Evolutionary conservation across 2,797 vertebrate species (phyloP), one percentile per base, ranked within the genome.

Genomic region (Poeciliopsis turneri): DNA sequence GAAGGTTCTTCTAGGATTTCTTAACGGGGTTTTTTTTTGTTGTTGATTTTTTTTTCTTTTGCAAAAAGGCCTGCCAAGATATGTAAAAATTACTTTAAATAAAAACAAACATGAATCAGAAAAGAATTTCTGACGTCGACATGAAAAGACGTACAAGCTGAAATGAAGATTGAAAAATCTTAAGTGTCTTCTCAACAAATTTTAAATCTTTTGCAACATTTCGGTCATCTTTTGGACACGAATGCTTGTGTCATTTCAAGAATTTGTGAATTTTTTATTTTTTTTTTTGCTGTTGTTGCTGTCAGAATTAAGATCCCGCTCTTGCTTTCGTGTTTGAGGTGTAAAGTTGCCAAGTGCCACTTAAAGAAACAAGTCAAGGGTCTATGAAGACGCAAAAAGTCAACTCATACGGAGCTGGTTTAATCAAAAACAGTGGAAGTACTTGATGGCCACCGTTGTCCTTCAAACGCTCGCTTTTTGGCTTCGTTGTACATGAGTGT

Each of bases 271-370:
- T 68, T n/a, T 66, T 36, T 23, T 39, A 20, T 51, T 1, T 23
- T 33, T 33, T 33, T 33, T 33, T 33, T 33, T 23, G 6, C 23
- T 25, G 20, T 66, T 66, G 16, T 66, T n/a, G 25, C 5, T n/a
- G 41, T 70, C 12, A n/a, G 41, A 70, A 45, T 43, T 57, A 72
- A 69, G 55, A 53, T 69, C 83, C 80, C 18, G 77, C 81, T 81
- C 82, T 85, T 83, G 83, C 84, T 87, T 85, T 80, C 72, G 73
- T 82, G 85, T 87, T 78, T 81, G 85, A 92, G 83, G 78, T 82
- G 78, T 71, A n/a, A 84, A 70, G 78, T 53, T 78, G 82, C 82
- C 33, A 16, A 7, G 59, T 45, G 79, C 78, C 79, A 43, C 81
- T 82, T 51, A 72, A 46, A 25, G 43, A 39, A 70, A 79, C 49